phyloP scores from a whole-genome alignment of 2,888 invertebrate species.

The Meloe dianella region DNA sequence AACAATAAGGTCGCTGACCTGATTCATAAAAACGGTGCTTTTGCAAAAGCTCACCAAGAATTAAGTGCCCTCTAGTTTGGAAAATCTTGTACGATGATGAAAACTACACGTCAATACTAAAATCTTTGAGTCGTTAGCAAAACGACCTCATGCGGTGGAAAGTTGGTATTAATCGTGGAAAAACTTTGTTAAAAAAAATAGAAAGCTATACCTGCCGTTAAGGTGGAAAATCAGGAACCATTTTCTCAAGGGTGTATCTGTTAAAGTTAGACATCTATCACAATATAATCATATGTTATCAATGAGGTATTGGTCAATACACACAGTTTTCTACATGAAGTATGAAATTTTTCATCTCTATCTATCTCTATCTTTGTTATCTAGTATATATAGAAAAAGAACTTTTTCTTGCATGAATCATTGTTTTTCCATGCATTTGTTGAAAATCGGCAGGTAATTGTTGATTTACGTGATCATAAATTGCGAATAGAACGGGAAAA shows the following conservation, averaged over 20 bases:
- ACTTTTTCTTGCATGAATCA: too few relatives aligned
- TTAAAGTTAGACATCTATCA: too few relatives aligned
- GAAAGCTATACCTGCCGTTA: not conserved
- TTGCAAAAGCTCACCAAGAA: not conserved
- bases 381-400: too few relatives aligned
- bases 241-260: too few relatives aligned
- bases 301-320: too few relatives aligned
- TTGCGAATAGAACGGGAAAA: constrained; percentile 12
- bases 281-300: too few relatives aligned
- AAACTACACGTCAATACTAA: not conserved
- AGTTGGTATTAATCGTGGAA: not conserved
- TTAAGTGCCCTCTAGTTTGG: not conserved
- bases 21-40: not conserved
- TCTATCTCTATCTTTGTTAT: too few relatives aligned
- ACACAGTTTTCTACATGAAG: too few relatives aligned
- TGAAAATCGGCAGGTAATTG: constrained; percentile 24
- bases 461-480: constrained; percentile 28
- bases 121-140: not conserved
- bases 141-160: not conserved
- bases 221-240: too few relatives aligned
- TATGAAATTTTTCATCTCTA: too few relatives aligned
- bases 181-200: not conserved
- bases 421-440: constrained; percentile 20
- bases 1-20: not conserved
- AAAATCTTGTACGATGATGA: not conserved